Evolutionary conservation across 2,113 vertebrate genomes (phyloP).

Genomic region (Antechinus flavipes): DNA sequence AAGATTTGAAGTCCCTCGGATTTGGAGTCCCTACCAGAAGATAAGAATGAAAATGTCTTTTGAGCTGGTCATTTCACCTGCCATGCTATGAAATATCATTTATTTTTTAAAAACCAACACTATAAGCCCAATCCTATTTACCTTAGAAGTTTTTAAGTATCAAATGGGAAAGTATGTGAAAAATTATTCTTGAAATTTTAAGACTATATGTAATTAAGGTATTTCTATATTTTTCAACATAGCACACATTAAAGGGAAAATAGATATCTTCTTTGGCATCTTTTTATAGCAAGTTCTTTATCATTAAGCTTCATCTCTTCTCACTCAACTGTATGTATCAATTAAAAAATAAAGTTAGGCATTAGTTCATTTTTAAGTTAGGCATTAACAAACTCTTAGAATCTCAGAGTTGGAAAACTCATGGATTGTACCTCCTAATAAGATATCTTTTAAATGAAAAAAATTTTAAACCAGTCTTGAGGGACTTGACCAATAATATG

Average conservation of each 20-base stretch:
- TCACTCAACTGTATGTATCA: constrained; percentile 49
- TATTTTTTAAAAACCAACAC: no score
- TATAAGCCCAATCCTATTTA: not conserved
- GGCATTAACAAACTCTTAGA: constrained; percentile 58
- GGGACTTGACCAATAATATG: constrained; percentile 58
- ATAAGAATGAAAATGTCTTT: not conserved
- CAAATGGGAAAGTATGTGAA: not conserved
- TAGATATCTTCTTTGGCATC: not conserved
- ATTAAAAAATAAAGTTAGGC: constrained; percentile 54
- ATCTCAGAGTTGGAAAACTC: constrained; percentile 51
- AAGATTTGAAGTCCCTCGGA: no score
- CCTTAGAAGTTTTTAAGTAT: not conserved
- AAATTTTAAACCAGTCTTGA: constrained; percentile 74
- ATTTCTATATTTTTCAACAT: not conserved
- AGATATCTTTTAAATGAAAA: constrained; percentile 55
- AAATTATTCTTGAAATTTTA: not conserved
- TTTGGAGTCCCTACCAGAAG: not conserved
- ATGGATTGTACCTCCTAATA: constrained; percentile 32
- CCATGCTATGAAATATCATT: not conserved
- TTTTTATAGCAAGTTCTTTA: not conserved
- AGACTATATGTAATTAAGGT: not conserved
- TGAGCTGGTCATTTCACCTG: not conserved
- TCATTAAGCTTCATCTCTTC: not conserved
- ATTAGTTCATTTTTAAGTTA: constrained; percentile 64
- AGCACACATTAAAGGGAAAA: not conserved